Evolutionary conservation across 2,113 vertebrate genomes (phyloP).

Genomic region (Phocoena sinus): DNA sequence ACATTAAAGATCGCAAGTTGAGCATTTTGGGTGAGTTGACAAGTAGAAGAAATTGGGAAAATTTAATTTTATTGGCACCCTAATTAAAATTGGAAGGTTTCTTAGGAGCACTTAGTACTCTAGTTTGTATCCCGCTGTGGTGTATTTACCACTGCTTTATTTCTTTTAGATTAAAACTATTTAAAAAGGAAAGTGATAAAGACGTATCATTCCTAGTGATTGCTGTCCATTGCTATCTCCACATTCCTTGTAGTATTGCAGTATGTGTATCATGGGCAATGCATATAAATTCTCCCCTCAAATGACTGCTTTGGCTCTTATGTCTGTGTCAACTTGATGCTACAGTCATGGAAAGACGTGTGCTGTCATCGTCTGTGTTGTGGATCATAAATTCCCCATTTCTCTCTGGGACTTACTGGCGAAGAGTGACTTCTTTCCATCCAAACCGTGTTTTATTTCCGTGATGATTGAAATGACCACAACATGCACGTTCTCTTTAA

Average conservation of each 20-base stretch:
- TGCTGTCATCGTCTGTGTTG: not conserved
- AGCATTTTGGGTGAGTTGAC: not conserved
- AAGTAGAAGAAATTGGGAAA: not conserved
- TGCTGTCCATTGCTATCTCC: not conserved
- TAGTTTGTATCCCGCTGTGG: not conserved
- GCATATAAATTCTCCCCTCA: not conserved
- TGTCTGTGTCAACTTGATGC: not conserved
- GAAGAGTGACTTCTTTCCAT: not conserved
- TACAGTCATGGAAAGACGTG: not conserved
- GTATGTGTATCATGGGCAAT: not conserved
- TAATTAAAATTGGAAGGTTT: constrained; percentile 24
- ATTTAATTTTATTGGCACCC: not conserved
- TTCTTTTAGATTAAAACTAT: constrained; percentile 5
- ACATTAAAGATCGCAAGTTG: not conserved
- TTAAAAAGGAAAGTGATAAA: not conserved
- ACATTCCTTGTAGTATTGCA: not conserved
- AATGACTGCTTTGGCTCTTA: not conserved
- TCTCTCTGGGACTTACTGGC: not conserved
- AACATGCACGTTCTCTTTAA: not conserved
- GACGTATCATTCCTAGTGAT: not conserved
- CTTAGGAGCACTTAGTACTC: not conserved
- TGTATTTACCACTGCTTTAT: not conserved
- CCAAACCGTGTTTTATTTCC: not conserved
- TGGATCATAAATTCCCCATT: not conserved
- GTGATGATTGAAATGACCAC: not conserved